phyloP scores from a whole-genome alignment of 2,797 vertebrate species.

The Syngnathus rostellatus region DNA sequence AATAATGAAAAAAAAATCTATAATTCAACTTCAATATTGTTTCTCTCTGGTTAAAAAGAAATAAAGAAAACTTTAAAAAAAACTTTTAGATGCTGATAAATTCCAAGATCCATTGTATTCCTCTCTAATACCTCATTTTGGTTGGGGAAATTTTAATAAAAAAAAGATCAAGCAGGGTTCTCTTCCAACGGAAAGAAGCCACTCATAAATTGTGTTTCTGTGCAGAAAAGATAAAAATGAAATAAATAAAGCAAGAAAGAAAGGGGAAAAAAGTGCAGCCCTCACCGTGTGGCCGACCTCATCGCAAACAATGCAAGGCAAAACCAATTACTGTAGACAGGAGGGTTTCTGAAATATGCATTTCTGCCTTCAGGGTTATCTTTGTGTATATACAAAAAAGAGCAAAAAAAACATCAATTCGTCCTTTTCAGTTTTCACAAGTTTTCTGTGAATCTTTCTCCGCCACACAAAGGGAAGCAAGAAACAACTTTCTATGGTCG shows the following conservation, averaged over 20 bases:
- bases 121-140: conserved; percentile 31
- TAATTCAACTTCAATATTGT: not conserved
- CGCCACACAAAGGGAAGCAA: conserved; percentile 27
- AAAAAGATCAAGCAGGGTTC: conserved; percentile 27
- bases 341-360: conserved; percentile 61
- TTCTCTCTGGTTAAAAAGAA: not conserved
- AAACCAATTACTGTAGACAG: conserved; percentile 65
- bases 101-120: conserved; percentile 26
- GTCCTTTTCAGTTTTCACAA: conserved; percentile 55
- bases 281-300: conserved; percentile 48
- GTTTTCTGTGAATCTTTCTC: conserved; percentile 38
- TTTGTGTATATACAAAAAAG: conserved; percentile 46
- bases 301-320: conserved; percentile 60
- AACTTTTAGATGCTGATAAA: conserved; percentile 48
- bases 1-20: not conserved
- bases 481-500: conserved; percentile 31
- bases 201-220: conserved; percentile 57
- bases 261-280: conserved; percentile 26
- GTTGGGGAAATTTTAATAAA: conserved; percentile 44
- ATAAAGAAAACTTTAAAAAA: conserved; percentile 7
- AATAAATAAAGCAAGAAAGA: conserved; percentile 59
- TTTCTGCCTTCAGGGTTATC: conserved; percentile 62
- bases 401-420: conserved; percentile 55
- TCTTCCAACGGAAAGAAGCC: conserved; percentile 23
- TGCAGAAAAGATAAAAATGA: conserved; percentile 67